phyloP scores from a whole-genome alignment of 2,113 vertebrate genomes.

The Zeus faber region DNA sequence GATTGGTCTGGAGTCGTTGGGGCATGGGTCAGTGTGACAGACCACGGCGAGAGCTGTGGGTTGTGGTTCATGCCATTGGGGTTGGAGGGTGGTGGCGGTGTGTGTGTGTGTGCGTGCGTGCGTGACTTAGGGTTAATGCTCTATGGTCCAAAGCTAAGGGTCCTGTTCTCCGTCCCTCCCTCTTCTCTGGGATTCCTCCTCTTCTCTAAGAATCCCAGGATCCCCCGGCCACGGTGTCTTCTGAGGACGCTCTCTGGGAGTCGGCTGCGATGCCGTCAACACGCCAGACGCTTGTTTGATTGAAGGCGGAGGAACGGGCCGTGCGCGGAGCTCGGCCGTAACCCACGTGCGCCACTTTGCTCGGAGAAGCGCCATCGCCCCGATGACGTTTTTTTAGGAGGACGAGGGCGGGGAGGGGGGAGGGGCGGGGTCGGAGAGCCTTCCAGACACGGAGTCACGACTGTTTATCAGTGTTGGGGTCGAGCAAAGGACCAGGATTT shows the following conservation, averaged over 20 bases:
- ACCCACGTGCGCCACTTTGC: conserved; percentile 38
- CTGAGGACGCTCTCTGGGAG: conserved; percentile 32
- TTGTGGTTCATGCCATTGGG: not conserved
- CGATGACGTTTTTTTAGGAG: too few relatives aligned
- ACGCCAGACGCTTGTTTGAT: conserved; percentile 28
- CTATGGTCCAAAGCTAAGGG: conserved; percentile 4
- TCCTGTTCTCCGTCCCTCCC: conserved; percentile 6
- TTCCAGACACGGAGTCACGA: conserved; percentile 41
- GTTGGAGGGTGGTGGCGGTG: not conserved
- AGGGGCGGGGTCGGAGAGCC: conserved; percentile 12
- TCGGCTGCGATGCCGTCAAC: conserved; percentile 30
- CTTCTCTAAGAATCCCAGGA: too few relatives aligned
- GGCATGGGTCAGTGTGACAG: conserved; percentile 49
- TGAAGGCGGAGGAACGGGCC: conserved; percentile 31
- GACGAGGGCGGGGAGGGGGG: not conserved
- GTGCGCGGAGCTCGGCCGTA: conserved; percentile 30
- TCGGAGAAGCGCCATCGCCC: conserved; percentile 8
- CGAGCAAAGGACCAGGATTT: conserved; percentile 27
- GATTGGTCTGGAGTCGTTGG: conserved; percentile 10
- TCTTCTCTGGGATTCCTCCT: conserved; percentile 7
- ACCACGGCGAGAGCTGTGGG: conserved; percentile 8
- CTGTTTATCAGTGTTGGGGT: conserved; percentile 30
- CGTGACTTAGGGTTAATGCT: conserved; percentile 18
- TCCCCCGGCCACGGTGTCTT: too few relatives aligned
- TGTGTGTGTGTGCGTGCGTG: too few relatives aligned